These are phyloP conservation scores for Volucella bombylans DNA, from an alignment of 2,888 invertebrate species.

Conservation along the genomic window DNA sequence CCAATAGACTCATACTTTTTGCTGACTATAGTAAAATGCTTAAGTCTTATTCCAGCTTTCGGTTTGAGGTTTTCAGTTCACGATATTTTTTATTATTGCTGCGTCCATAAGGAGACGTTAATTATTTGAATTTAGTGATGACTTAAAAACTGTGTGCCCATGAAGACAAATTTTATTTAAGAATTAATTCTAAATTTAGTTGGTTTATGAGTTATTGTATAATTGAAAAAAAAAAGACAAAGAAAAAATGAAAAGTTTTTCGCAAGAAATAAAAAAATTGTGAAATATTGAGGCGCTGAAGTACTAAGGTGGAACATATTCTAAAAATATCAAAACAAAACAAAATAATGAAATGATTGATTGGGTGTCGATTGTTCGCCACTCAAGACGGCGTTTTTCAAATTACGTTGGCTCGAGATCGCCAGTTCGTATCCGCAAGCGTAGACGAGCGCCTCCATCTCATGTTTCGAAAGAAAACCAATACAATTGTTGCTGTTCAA, in stretches of 20 bases:
- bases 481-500: conserved; percentile 80
- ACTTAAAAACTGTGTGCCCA: conserved; percentile 15
- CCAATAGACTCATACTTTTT: background rate
- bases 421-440: conserved; percentile 86
- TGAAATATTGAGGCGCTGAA: background rate
- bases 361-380: conserved; percentile 90
- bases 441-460: conserved; percentile 82
- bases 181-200: conserved; percentile 56
- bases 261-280: conserved; percentile 13
- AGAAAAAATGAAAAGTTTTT: background rate
- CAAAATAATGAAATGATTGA: conserved; percentile 85
- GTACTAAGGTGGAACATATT: conserved; percentile 26
- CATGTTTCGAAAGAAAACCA: conserved; percentile 68
- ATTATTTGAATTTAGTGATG: conserved; percentile 13
- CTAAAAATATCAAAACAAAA: conserved; percentile 56
- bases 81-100: conserved; percentile 13
- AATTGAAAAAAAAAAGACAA: conserved; percentile 18
- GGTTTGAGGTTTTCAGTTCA: background rate
- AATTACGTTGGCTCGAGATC: conserved; percentile 86
- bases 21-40: conserved; percentile 17
- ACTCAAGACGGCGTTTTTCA: conserved; percentile 88
- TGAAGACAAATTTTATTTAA: conserved; percentile 33
- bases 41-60: conserved; percentile 20
- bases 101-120: conserved; percentile 29
- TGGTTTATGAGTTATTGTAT: conserved; percentile 40